phyloP scores from a whole-genome alignment of 2,888 invertebrate species.

The Euplexia lucipara region DNA sequence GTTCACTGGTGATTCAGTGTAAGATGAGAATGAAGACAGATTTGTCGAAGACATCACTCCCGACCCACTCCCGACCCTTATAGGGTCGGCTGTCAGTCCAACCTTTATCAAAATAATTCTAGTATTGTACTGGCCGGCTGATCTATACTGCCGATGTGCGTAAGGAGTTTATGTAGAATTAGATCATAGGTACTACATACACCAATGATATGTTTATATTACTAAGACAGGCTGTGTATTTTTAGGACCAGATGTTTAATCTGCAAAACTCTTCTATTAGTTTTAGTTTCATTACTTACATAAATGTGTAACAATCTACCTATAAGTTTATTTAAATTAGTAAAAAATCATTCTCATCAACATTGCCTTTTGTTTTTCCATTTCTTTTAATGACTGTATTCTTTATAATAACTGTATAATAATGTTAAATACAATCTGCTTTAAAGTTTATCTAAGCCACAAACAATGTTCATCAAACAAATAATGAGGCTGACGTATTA shows the following conservation, averaged over 20 bases:
- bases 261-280: too few species aligned
- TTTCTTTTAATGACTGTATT: background rate
- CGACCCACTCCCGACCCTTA: too few species aligned
- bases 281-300: too few species aligned
- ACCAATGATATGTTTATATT: too few species aligned
- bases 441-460: slow-evolving; percentile 17
- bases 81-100: too few species aligned
- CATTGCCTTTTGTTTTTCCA: background rate
- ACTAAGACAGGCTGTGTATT: too few species aligned
- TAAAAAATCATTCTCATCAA: background rate
- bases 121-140: too few species aligned
- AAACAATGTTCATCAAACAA: slow-evolving; percentile 24
- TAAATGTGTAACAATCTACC: too few species aligned
- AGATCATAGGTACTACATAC: background rate
- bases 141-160: too few species aligned
- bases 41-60: too few species aligned
- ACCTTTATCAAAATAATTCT: too few species aligned
- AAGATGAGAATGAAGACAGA: background rate
- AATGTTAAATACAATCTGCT: slow-evolving; percentile 6
- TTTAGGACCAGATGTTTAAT: too few species aligned
- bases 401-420: slow-evolving; percentile 1
- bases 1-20: background rate
- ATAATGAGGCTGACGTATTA: slow-evolving; percentile 29
- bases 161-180: slow-evolving; percentile 1
- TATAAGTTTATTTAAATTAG: background rate